A percentile compares a stretch with the other conserved stretches of the same genome.
These are phyloP conservation scores for Fissipunctia ypsillon DNA, from an alignment of 2,888 invertebrate species.

Conservation along the genomic window DNA sequence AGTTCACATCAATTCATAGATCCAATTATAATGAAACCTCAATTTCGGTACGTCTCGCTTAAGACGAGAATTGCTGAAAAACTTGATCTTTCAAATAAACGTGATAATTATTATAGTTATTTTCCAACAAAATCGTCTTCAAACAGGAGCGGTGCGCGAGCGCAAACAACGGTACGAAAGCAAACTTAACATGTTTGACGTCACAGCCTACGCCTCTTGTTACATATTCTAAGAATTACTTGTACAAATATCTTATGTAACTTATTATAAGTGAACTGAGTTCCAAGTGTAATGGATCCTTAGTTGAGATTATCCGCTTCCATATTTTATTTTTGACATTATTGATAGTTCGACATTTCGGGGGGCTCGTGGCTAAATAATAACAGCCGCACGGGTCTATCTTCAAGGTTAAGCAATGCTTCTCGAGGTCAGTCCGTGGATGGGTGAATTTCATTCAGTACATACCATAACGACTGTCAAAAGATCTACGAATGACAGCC, in stretches of 20 bases:
- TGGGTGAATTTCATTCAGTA: no score
- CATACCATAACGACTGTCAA: no score
- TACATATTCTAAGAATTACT: conserved; percentile 68
- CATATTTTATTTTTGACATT: not conserved
- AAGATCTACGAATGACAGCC: no score
- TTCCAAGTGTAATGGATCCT: not conserved
- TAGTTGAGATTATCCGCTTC: not conserved
- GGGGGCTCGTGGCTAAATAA: no score
- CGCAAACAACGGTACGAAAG: conserved; percentile 63
- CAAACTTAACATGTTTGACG: conserved; percentile 70
- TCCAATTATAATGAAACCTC: not conserved
- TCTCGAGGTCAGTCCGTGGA: no score
- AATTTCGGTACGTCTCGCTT: not conserved
- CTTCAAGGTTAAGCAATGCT: no score
- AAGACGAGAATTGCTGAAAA: not conserved
- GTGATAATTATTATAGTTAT: conserved; percentile 8
- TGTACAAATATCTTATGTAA: conserved; percentile 45
- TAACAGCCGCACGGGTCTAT: no score
- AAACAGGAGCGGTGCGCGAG: conserved; percentile 71
- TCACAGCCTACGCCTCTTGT: conserved; percentile 64
- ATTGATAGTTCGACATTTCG: not conserved
- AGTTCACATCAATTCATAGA: not conserved
- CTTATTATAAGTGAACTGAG: conserved; percentile 15
- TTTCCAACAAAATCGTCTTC: conserved; percentile 27
- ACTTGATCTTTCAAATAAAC: not conserved